Percentiles rank a stretch among this genome's conserved stretches.
Evolutionary conservation across 2,888 invertebrate species (phyloP).

Genomic region (Heliconius charithonia): DNA sequence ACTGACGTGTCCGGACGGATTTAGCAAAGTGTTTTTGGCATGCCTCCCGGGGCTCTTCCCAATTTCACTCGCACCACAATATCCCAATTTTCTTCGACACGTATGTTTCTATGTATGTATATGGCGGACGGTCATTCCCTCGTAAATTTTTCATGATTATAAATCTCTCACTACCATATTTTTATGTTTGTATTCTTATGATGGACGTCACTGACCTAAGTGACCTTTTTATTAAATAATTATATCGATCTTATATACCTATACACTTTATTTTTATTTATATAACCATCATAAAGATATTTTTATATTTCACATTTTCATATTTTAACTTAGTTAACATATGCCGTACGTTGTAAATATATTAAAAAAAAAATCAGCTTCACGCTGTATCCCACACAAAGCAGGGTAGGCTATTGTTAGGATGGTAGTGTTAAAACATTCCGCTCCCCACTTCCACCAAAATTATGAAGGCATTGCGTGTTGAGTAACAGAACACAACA

Average conservation of each 20-base stretch:
- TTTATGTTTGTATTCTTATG: background rate
- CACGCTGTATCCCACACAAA: too few relatives aligned
- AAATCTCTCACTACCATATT: background rate
- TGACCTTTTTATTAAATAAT: background rate
- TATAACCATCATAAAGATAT: background rate
- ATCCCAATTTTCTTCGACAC: slow-evolving; percentile 54
- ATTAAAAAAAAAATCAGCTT: too few relatives aligned
- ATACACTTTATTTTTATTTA: background rate
- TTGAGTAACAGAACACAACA: too few relatives aligned
- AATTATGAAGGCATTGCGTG: too few relatives aligned
- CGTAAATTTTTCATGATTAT: background rate
- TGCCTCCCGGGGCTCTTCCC: slow-evolving; percentile 68
- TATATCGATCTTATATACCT: too few relatives aligned
- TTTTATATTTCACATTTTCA: background rate
- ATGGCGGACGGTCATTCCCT: slow-evolving; percentile 38
- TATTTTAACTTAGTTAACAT: background rate
- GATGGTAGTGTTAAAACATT: too few relatives aligned
- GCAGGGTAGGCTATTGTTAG: too few relatives aligned
- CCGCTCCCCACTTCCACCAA: too few relatives aligned
- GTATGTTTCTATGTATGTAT: slow-evolving; percentile 8
- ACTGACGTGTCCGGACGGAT: slow-evolving; percentile 71
- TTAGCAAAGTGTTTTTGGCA: slow-evolving; percentile 74
- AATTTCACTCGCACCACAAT: slow-evolving; percentile 57
- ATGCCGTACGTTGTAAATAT: background rate
- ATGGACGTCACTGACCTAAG: background rate